Evolutionary conservation across 2,888 invertebrate species (phyloP), one percentile per base, ranked within the genome.

Genomic region (Ophion slaviceki): DNA sequence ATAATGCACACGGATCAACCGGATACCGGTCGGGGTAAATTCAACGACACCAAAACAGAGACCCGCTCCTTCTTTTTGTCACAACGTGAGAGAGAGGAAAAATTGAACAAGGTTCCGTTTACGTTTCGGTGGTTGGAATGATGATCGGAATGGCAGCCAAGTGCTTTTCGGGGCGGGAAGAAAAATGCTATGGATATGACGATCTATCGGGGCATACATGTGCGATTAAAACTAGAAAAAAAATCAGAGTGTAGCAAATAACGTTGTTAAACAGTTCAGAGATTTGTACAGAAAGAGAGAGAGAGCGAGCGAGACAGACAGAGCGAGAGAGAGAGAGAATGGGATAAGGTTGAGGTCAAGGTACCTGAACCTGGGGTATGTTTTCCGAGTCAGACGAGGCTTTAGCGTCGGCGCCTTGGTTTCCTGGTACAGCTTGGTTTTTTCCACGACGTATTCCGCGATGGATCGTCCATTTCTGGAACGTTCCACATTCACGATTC

Each of bases 401-500:
- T 91, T 93, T 93, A 90, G 92, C 92, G 88, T 93, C 93, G 89
- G 91, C 91, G 92, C 93, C 93, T 92, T 93, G 93, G 91, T 92
- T 92, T 90, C 93, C 93, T 93, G 93, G 92, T 89, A 91, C 91
- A 90, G 93, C 91, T 92, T 93, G 93, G 92, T 93, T 93, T 93
- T 93, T 93, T 94, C 96, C 96, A 94, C 97, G 96, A 93, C 96
- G 96, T 94, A 97, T 96, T 95, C 97, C 97, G 93, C 96, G 96
- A 95, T 97, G 96, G 95, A 96, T 95, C 95, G 96, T 96, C 97
- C 97, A 97, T 96, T 96, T 97, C 97, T 97, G 96, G 93, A 95
- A 95, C 93, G 93, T 93, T 90, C 93, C 93, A 93, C 91, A 92
- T 91, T 91, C 89, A 90, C 92, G 91, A 57, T 90, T 92, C 92